These are phyloP conservation scores for Clarias fuscus DNA, from an alignment of 2,797 vertebrate species.

Conservation along the genomic window DNA sequence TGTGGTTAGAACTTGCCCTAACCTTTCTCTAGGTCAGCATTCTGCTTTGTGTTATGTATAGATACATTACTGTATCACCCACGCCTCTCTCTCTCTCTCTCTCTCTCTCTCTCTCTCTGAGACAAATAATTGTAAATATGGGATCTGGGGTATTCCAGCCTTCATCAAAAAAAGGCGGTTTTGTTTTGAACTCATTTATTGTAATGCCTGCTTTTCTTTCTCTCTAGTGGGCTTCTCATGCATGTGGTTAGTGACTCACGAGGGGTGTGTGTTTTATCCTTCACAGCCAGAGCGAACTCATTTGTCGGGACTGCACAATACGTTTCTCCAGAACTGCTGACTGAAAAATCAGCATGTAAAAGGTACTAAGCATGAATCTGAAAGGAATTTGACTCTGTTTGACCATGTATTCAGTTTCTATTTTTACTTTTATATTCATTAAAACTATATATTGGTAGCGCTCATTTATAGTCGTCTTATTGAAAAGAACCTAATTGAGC, in stretches of 20 bases:
- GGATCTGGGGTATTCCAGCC: background rate
- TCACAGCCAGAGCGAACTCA: conserved; percentile 92
- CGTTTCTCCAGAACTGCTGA: conserved; percentile 96
- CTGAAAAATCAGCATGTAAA: conserved; percentile 97
- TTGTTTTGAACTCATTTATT: background rate
- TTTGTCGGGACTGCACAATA: conserved; percentile 99
- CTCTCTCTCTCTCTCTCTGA: background rate
- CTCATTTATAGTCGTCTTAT: too few species aligned
- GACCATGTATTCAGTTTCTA: too few species aligned
- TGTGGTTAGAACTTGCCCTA: background rate
- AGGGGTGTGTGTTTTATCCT: background rate
- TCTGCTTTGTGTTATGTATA: background rate
- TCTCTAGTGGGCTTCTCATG: background rate
- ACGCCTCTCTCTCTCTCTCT: background rate
- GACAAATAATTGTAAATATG: background rate
- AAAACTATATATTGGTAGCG: too few species aligned
- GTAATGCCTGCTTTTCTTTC: background rate
- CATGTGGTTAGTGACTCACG: background rate
- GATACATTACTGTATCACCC: background rate
- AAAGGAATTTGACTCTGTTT: too few species aligned
- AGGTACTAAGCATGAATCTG: conserved; percentile 73
- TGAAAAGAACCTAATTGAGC: too few species aligned
- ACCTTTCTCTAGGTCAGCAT: conserved; percentile 2
- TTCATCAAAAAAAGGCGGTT: background rate
- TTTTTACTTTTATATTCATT: too few species aligned